These are phyloP conservation scores for Rhimphoctona megacephalus DNA, from an alignment of 2,888 invertebrate species.

Conservation along the genomic window DNA sequence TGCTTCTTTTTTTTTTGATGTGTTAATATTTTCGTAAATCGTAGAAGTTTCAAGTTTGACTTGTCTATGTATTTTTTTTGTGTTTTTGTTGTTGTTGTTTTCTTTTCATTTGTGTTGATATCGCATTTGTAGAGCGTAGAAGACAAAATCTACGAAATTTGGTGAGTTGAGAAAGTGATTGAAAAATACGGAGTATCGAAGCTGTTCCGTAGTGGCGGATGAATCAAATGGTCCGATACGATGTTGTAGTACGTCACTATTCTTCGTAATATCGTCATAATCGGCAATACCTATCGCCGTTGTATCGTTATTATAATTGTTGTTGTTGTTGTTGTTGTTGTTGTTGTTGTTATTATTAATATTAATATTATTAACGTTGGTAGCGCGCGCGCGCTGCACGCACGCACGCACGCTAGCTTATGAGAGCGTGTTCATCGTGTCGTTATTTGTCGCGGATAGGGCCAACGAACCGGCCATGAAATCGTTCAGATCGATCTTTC, in stretches of 20 bases:
- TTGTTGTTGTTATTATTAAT: constrained; percentile 29
- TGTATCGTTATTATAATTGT: constrained; percentile 49
- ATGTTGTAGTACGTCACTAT: constrained; percentile 59
- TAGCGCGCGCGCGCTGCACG: constrained; percentile 76
- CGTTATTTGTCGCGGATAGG: constrained; percentile 85
- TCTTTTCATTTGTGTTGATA: background rate
- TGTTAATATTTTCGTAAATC: background rate
- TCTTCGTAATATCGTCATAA: constrained; percentile 63
- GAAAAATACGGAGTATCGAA: constrained; percentile 69
- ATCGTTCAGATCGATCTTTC: constrained; percentile 91
- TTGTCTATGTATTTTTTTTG: background rate
- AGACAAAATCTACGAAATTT: constrained; percentile 78
- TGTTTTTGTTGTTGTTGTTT: constrained; percentile 32
- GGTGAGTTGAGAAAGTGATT: constrained; percentile 79
- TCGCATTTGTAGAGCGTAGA: constrained; percentile 70
- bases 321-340: constrained; percentile 32
- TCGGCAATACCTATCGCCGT: constrained; percentile 56
- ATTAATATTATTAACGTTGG: constrained; percentile 58
- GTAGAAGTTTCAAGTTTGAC: constrained; percentile 15
- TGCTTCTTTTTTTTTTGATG: background rate
- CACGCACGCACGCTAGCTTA: constrained; percentile 82
- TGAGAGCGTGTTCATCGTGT: constrained; percentile 86
- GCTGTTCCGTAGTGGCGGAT: constrained; percentile 61
- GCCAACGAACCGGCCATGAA: constrained; percentile 87
- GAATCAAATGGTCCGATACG: constrained; percentile 61